Base-by-base conservation (phyloP, 2,888 invertebrate species). In the Villa cingulata region DNA sequence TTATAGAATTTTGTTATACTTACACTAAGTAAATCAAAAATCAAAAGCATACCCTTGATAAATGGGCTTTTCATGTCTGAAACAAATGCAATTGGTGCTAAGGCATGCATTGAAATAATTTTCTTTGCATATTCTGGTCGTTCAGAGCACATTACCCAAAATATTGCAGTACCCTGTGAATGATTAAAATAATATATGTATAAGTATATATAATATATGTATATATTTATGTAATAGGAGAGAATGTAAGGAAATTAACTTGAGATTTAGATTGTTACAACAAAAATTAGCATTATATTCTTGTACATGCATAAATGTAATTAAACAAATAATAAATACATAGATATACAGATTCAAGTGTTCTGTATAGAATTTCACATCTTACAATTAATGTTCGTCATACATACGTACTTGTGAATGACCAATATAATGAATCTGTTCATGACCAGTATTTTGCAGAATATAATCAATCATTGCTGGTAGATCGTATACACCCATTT, bases 1-100 rank as follows among this genome's bases (percentile, higher is more conserved):
- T 7, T n/a, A n/a, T n/a, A n/a, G n/a, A n/a, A n/a, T n/a, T 27
- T 27, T 27, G 27, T 32, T 32, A 32, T 32, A 32, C 29, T 32
- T 32, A 32, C 29, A 32, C 12, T 12, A 32, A 32, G 29, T 12
- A 32, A 32, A 32, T 32, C 12, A 14, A 32, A 32, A 9, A 32
- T 32, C 12, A 32, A 32, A 9, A 32, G 9, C 29, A 32, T 19
- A 16, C 47, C 40, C 23, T 46, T 41, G 20, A 69, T 61, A n/a
- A 71, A 56, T 4, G 72, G 72, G 59, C 71, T 73, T 38, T 60
- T 62, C 59, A 72, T 65, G 34, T 71, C 64, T 10, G 62, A 60
- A 51, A 73, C 68, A 54, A 70, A 75, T n/a, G 75, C 74, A n/a
- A 78, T 72, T 5, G 79, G 78, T 2, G 76, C 77, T 40, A 78